Conservation (phyloP, 2,113 vertebrate species). For the Ginglymostoma cirratum region DNA sequence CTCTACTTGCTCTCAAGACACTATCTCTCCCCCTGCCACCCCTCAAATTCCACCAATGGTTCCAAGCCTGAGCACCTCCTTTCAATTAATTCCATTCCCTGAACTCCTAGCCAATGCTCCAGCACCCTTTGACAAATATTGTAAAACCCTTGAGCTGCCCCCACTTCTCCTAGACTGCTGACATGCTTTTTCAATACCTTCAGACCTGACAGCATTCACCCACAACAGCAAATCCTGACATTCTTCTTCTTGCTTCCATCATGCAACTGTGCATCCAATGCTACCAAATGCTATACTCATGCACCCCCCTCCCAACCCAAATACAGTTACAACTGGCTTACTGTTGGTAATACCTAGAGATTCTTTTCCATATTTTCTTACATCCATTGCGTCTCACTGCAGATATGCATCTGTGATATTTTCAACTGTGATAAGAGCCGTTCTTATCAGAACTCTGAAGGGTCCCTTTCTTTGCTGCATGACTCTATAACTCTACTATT, state of each 20-base stretch:
- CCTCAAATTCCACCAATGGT: neutral
- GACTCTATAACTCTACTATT: too few species aligned
- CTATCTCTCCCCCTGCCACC: neutral
- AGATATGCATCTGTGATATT: neutral
- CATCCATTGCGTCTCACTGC: neutral
- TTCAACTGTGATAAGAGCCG: too few species aligned
- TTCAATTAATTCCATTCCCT: neutral
- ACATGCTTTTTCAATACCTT: neutral
- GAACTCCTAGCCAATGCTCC: neutral
- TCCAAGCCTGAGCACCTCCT: neutral
- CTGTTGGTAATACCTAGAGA: neutral
- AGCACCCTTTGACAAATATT: neutral
- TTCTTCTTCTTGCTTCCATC: neutral
- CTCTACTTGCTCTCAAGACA: neutral
- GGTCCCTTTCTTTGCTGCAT: too few species aligned
- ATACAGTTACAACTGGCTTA: neutral
- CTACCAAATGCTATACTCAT: neutral
- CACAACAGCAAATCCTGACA: too few species aligned
- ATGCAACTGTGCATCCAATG: neutral
- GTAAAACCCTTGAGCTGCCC: neutral
- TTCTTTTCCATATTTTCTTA: neutral
- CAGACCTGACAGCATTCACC: too few species aligned
- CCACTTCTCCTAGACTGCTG: neutral
- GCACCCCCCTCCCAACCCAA: neutral
- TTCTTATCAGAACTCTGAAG: too few species aligned